phyloP scores from a whole-genome alignment of 2,888 invertebrate species.

The Cyclophora albipunctata region DNA sequence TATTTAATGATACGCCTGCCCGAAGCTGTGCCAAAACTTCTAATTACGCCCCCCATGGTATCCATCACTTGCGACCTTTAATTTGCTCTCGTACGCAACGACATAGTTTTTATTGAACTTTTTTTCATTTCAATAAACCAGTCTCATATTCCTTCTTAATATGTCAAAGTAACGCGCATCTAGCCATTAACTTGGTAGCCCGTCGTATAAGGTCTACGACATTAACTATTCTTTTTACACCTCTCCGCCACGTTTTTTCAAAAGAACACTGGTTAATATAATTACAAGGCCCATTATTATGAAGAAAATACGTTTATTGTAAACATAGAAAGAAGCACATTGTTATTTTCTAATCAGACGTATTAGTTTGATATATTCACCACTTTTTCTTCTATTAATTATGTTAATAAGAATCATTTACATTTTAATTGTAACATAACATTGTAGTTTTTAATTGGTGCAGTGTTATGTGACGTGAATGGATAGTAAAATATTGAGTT shows the following conservation, averaged over 20 bases:
- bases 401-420: slow-evolving; percentile 31
- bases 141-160: slow-evolving; percentile 60
- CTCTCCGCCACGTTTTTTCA: slow-evolving; percentile 35
- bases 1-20: slow-evolving; percentile 29
- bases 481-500: slow-evolving; percentile 33
- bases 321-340: slow-evolving; percentile 23
- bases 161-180: slow-evolving; percentile 63
- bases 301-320: slow-evolving; percentile 37
- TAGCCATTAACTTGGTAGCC: slow-evolving; percentile 52
- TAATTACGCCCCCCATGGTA: slow-evolving; percentile 42
- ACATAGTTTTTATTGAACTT: slow-evolving; percentile 17
- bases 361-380: slow-evolving; percentile 25
- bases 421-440: slow-evolving; percentile 39
- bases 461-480: slow-evolving; percentile 25
- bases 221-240: slow-evolving; percentile 27
- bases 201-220: slow-evolving; percentile 40
- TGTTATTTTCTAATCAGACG: slow-evolving; percentile 20
- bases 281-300: slow-evolving; percentile 49
- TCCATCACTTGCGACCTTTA: slow-evolving; percentile 53
- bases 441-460: slow-evolving; percentile 35
- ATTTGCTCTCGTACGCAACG: slow-evolving; percentile 47
- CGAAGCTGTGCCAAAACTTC: slow-evolving; percentile 37
- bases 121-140: slow-evolving; percentile 48
- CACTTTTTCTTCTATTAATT: slow-evolving; percentile 28
- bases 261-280: slow-evolving; percentile 42